Evolutionary conservation across 2,113 vertebrate genomes (phyloP), one percentile per base, ranked within the genome.

Genomic region (Percopsis transmontana): DNA sequence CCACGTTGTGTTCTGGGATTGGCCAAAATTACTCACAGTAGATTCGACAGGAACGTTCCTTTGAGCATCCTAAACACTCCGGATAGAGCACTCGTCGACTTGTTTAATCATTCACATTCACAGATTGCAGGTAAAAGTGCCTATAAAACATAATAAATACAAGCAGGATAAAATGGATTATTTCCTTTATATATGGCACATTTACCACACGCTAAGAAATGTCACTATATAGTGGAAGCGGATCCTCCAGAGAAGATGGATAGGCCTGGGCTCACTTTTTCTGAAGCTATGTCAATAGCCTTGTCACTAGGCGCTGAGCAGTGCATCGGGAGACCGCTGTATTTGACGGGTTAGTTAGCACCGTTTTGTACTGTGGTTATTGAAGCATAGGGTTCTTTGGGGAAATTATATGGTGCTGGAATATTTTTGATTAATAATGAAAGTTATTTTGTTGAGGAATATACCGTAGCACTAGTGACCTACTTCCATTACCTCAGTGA

Each of bases 1-100:
- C 66, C 70, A 60, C 15, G 55, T 77, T 40, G 41, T 84, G 52
- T 72, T 70, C 6, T 62, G 1, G 70, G 68, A 68, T 27, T 55
- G 64, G 72, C 54, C 79, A 41, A 68, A 72, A 77, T 56, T 13
- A 68, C 76, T 58, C 72, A 78, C 55, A 66, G n/a, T 60, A 40
- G 74, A 70, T 69, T 57, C 10, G 33, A 70, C 72, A 77, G 63
- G 76, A 68, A 65, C 42, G 27, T 50, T 68, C 16, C 23, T 55
- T 59, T 59, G 41, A 59, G 61, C 23, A 41, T 10, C 12, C 55
- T 5, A 55, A 68, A 15, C 51, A 27, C 53, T 8, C 41, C 9
- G 24, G 15, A 61, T 45, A 24, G 16, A 5, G 27, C 27, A 33
- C 27, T 6, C 5, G 5, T 33, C 5, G n/a, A n/a, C n/a, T n/a